Percentiles rank a stretch among this genome's conserved stretches.
Evolutionary conservation across 2,888 invertebrate genomes (phyloP).

Genomic region (Tribolium freemani): DNA sequence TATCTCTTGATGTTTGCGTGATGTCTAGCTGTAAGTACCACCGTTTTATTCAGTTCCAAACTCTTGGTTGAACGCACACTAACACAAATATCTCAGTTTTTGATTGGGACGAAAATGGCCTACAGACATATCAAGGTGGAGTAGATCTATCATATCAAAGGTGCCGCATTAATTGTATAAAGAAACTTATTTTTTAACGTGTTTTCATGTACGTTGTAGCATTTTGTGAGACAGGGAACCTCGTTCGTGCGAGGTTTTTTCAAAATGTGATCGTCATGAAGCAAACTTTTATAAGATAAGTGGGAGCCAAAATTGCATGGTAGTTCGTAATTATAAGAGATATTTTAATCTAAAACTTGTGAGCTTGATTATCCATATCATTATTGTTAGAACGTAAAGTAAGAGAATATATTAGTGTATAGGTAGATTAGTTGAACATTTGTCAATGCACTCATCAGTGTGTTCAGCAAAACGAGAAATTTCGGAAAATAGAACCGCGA

Average conservation of each 20-base stretch:
- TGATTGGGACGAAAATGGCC: conserved; percentile 56
- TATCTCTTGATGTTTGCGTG: conserved; percentile 55
- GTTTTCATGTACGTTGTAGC: conserved; percentile 33
- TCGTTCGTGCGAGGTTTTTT: conserved; percentile 43
- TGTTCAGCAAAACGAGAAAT: conserved; percentile 45
- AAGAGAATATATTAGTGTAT: conserved; percentile 40
- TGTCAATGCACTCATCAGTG: conserved; percentile 60
- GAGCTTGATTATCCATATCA: conserved; percentile 64
- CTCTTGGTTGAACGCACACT: conserved; percentile 51
- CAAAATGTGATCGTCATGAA: conserved; percentile 37
- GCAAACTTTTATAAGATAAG: conserved; percentile 42
- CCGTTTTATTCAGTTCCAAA: conserved; percentile 32
- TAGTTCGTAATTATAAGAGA: conserved; percentile 44
- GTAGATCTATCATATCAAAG: conserved; percentile 59
- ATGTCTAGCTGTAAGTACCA: conserved; percentile 40
- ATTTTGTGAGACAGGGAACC: conserved; percentile 58
- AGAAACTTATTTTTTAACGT: conserved; percentile 34
- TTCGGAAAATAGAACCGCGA: conserved; percentile 30
- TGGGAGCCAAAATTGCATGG: conserved; percentile 53
- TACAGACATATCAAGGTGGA: conserved; percentile 64
- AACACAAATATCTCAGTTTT: conserved; percentile 44
- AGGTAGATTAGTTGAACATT: conserved; percentile 49
- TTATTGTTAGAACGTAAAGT: conserved; percentile 51
- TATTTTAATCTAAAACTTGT: conserved; percentile 52
- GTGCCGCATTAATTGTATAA: conserved; percentile 64